Base-by-base conservation (phyloP, 2,888 invertebrate species). In the Drosophila birchii region DNA sequence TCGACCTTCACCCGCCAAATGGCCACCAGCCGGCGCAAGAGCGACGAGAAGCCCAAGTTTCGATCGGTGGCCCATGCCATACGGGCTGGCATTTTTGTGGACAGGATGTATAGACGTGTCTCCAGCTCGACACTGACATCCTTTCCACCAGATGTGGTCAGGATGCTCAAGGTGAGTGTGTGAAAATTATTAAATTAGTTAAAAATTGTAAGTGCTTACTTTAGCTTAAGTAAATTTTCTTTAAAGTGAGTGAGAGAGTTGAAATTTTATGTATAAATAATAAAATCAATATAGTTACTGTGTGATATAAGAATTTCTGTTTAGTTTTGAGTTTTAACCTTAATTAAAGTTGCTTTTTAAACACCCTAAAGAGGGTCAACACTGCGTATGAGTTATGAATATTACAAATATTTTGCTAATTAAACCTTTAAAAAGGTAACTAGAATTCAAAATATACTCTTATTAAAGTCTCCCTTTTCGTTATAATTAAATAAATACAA, bases 51-150 rank as follows among this genome's bases (percentile, higher is more conserved):
- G 91, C 96, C 97, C 16, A 96, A 97, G 93, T 98, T 98, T 93
- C 95, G 98, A 69, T 97, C 97, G 71, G 98, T 99, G 81, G 98
- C 98, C 51, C 98, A 98, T 92, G 98, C 98, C 80, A 98, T 98
- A 91, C 94, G 98, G 20, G 98, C 98, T 18, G 98, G 98, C 45
- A 98, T 98, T 90, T 98, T 98, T 94, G 98, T 98, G 89, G 98
- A 98, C 93, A 95, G 97, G 90, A 97, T 98, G 93, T 98, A 98
- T 93, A 94, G 98, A 86, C 94, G 97, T 82, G 96, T 96, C 79
- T 95, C 95, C 61, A 95, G 94, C 90, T 94, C 96, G 2, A 95
- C 96, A 78, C 95, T 97, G 61, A 95, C 97, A 94, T 96, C 97
- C 93, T 97, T 97, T 91, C 97, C 98, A 43, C 95, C 96, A 70